Evolutionary conservation across 1,140 invertebrate genomes (phyloP), one percentile per base, ranked within the genome.

Genomic region (Neoseiulus cucumeris): DNA sequence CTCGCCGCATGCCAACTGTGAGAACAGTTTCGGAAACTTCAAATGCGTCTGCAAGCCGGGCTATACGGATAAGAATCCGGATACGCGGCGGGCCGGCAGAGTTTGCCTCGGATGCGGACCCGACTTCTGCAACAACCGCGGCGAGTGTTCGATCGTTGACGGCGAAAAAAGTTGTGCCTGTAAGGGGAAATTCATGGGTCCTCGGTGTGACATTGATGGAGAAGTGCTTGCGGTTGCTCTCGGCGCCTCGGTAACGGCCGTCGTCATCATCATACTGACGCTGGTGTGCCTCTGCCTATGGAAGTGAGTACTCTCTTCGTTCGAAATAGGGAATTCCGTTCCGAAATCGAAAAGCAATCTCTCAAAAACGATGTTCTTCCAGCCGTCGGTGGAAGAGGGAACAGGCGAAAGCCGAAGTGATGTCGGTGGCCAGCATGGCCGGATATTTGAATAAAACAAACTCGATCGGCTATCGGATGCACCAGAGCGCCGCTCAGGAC

Each of bases 161-260:
- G 85, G 85, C 18, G 82, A 85, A 71, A 85, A 86, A 67, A 78
- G 82, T 68, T 93, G 89, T 82, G 67, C 79, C 82, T 91, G 89
- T 72, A 79, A 81, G 33, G 85, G 87, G 0, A 89, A 86, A 70
- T 91, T 87, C 74, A 91, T 91, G 73, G 89, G 89, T 0, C 80
- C 82, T 0, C 82, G 86, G 71, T 92, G 90, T 74, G 89, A 92
- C 74, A 82, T 91, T 44, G 90, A 93, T 72, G 89, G 87, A 7
- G 89, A 92, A 78, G 88, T 92, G 47, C 75, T 93, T 30, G 88
- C 86, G 0, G 89, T 91, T 20, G 87, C 89, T 0, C 84, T 91
- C 67, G 89, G 89, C 17, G 89, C 88, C 0, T 89, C 87, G 1
- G 82, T 91, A 4, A 85, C 85, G 7, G 89, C 89, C 22, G 80